A percentile compares a stretch with the other conserved stretches of the same genome.
These are phyloP conservation scores for Gymnogyps californianus DNA, from an alignment of 2,113 vertebrate genomes.

Conservation along the genomic window DNA sequence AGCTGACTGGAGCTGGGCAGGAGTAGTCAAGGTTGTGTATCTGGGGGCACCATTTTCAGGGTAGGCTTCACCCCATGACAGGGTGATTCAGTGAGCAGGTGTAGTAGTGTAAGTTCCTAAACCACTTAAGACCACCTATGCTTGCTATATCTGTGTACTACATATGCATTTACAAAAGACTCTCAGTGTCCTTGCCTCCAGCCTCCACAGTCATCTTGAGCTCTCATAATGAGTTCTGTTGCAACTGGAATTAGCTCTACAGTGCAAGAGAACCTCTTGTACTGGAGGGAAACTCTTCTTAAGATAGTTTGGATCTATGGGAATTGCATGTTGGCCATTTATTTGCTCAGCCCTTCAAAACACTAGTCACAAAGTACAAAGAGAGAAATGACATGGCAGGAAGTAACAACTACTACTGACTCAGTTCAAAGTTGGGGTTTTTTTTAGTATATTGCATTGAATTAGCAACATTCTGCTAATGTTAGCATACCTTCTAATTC, in stretches of 20 bases:
- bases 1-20: background rate
- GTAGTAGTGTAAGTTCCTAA: background rate
- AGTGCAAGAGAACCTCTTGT: background rate
- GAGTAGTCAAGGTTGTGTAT: fast-evolving
- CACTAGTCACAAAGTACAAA: background rate
- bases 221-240: background rate
- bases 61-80: background rate
- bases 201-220: background rate
- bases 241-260: background rate
- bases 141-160: background rate
- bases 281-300: background rate
- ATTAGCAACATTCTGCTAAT: background rate
- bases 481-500: background rate
- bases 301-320: background rate
- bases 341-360: background rate
- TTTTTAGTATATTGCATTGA: background rate
- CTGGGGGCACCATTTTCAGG: background rate
- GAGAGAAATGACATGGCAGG: background rate
- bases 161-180: background rate
- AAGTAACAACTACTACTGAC: background rate
- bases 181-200: background rate
- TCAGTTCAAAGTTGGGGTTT: background rate
- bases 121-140: background rate
- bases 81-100: background rate
- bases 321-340: background rate